Conservation (phyloP, 2,797 vertebrate genomes). For the Prionace glauca region DNA sequence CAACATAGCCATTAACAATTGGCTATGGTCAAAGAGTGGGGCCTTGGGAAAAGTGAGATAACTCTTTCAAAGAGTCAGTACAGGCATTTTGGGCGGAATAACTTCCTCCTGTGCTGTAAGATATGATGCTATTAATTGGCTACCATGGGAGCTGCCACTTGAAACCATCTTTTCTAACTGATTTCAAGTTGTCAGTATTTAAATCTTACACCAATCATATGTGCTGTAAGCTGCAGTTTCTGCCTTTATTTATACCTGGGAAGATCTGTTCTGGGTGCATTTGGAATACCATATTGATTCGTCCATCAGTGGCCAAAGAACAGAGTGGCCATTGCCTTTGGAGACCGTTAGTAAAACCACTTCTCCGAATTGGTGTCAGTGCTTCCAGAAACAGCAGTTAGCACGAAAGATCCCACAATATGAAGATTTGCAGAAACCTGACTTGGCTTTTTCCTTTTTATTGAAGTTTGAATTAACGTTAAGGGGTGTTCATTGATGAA, state of each 20-base stretch:
- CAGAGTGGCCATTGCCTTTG: background rate
- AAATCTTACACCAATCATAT: background rate
- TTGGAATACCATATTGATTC: background rate
- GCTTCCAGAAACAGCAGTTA: background rate
- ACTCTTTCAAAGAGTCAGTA: too few species aligned
- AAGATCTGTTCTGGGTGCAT: background rate
- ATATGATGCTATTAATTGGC: background rate
- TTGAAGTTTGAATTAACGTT: background rate
- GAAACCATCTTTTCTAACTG: background rate
- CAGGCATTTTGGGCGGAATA: too few species aligned
- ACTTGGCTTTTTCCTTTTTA: background rate
- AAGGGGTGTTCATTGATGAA: background rate
- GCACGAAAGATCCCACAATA: too few species aligned
- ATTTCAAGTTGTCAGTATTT: background rate
- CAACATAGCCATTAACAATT: background rate
- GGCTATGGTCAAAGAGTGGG: too few species aligned
- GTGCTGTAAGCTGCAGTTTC: background rate
- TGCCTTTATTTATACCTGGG: background rate
- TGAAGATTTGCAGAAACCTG: background rate
- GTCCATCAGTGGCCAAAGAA: background rate
- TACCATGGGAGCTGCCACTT: background rate
- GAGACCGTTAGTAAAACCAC: background rate
- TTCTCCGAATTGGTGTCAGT: background rate
- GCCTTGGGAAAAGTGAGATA: too few species aligned
- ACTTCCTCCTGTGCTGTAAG: background rate